These are phyloP conservation scores for Matsumurasca onukii DNA, from an alignment of 1,140 invertebrate genomes.

Conservation along the genomic window DNA sequence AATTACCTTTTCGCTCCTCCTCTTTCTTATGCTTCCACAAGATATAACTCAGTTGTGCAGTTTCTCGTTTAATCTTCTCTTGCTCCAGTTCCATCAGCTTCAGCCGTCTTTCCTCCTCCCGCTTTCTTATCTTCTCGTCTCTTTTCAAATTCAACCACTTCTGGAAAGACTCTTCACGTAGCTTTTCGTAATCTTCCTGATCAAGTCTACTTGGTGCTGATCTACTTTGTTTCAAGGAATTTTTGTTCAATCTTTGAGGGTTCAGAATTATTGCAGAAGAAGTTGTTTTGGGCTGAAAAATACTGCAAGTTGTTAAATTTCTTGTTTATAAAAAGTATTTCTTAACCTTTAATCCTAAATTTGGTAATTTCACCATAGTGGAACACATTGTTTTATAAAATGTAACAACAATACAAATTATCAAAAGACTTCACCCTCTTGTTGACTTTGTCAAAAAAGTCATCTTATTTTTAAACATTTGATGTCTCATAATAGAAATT, in stretches of 20 bases:
- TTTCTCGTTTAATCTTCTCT: not conserved
- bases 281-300: not conserved
- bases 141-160: conserved; percentile 7
- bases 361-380: too few species aligned
- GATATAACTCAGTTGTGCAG: not conserved
- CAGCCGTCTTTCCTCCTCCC: not conserved
- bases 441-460: too few species aligned
- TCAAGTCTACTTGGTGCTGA: not conserved
- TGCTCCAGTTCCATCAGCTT: not conserved
- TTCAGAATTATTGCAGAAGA: not conserved
- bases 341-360: too few species aligned
- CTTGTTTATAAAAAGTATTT: too few species aligned
- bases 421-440: too few species aligned
- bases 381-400: too few species aligned
- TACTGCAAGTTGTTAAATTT: not conserved
- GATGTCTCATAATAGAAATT: too few species aligned
- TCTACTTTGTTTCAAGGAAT: not conserved
- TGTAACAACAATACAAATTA: too few species aligned
- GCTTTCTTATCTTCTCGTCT: not conserved
- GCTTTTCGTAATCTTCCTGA: not conserved
- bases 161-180: not conserved
- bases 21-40: conserved; percentile 17
- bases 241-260: not conserved
- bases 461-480: too few species aligned
- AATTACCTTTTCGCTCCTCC: conserved; percentile 11